Conservation (phyloP, 2,113 vertebrate genomes). For the Chaenocephalus aceratus region DNA sequence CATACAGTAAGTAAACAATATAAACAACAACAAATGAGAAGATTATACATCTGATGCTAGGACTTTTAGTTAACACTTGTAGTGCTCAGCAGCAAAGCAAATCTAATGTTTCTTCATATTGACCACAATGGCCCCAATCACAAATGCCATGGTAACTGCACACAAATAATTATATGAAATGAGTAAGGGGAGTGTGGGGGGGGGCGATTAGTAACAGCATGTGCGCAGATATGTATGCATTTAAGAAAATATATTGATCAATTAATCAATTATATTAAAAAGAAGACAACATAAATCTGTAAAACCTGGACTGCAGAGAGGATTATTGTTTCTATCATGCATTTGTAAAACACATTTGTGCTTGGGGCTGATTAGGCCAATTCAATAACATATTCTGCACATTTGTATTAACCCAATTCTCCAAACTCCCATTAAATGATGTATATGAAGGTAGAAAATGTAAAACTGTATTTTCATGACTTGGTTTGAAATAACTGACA, state of each 20-base stretch:
- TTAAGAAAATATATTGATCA: no score
- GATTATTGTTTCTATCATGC: no score
- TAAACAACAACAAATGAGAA: background rate
- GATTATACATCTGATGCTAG: background rate
- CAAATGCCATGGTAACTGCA: slow-evolving; percentile 46
- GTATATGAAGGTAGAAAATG: no score
- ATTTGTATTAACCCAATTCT: no score
- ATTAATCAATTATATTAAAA: no score
- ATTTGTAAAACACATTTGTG: no score
- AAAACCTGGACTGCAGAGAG: no score
- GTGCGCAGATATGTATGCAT: background rate
- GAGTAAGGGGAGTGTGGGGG: slow-evolving; percentile 8
- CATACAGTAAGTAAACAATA: background rate
- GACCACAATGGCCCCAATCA: slow-evolving; percentile 42
- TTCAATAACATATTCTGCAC: no score
- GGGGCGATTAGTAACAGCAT: background rate
- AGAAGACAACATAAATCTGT: no score
- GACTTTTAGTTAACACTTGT: background rate
- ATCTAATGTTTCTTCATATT: slow-evolving; percentile 38
- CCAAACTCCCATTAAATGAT: no score
- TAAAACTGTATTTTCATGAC: no score
- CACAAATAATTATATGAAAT: slow-evolving; percentile 44
- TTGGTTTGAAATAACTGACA: background rate
- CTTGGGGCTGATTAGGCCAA: background rate
- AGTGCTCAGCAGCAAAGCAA: slow-evolving; percentile 17